A percentile compares a stretch with the other conserved stretches of the same genome.
phyloP scores from a whole-genome alignment of 53 echinoderm and acorn worm genomes.

The Henricia sp. region DNA sequence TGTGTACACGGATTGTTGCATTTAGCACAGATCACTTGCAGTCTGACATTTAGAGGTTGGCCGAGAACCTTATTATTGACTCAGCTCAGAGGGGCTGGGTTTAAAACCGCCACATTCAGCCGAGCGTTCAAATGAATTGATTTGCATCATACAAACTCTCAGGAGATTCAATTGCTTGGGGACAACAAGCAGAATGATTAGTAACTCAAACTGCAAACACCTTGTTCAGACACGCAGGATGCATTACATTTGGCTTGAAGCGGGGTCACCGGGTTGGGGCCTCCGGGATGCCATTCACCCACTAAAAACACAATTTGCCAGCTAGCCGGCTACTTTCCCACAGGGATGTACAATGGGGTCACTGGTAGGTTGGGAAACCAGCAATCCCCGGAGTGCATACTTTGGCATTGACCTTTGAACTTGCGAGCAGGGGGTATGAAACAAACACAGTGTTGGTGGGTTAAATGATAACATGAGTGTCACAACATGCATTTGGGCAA shows the following conservation, averaged over 20 bases:
- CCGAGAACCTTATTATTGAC: neutral
- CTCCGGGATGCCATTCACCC: constrained; percentile 58
- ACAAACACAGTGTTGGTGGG: constrained; percentile 39
- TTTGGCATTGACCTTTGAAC: constrained; percentile 49
- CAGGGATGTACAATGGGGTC: constrained; percentile 58
- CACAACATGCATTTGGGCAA: constrained; percentile 20
- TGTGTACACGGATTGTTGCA: too few species aligned
- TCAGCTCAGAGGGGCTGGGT: constrained; percentile 29
- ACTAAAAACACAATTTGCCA: constrained; percentile 55
- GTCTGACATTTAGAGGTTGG: too few species aligned
- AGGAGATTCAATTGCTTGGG: constrained; percentile 13
- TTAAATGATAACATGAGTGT: constrained; percentile 59
- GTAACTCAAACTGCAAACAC: constrained; percentile 42
- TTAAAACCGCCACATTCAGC: constrained; percentile 34
- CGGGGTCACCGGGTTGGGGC: constrained; percentile 45
- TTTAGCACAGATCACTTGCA: too few species aligned
- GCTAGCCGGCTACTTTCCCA: constrained; percentile 49
- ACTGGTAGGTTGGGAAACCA: constrained; percentile 26
- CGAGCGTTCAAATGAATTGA: constrained; percentile 50
- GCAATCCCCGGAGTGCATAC: constrained; percentile 48
- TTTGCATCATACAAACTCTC: constrained; percentile 44
- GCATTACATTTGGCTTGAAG: constrained; percentile 54
- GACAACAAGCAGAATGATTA: constrained; percentile 37
- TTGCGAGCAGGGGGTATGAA: constrained; percentile 49
- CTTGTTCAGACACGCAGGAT: constrained; percentile 42